Evolutionary conservation across 2,797 vertebrate genomes (phyloP), one percentile per base, ranked within the genome.

Genomic region (Notoglanidium macrostoma): DNA sequence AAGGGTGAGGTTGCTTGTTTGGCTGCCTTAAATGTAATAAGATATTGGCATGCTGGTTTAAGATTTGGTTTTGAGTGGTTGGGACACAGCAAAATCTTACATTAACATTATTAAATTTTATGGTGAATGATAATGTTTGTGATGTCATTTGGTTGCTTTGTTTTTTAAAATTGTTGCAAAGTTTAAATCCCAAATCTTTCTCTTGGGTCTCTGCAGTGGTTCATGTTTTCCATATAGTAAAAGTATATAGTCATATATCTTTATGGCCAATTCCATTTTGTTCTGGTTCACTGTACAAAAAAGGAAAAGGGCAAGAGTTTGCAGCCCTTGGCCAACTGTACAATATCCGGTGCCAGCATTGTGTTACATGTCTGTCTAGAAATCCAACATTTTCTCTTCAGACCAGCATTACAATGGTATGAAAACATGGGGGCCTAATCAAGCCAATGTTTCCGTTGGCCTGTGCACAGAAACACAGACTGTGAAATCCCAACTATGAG

Each of bases 401-500:
- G 87, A 89, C 87, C 89, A 72, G 80, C 84, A 91, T 86, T 72
- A 88, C 82, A 90, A 83, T 86, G 83, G 89, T 87, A 82, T 29
- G 59, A 89, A 91, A 88, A 89, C 78, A 89, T 40, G 57, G 63
- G 89, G 86, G 57, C 74, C 86, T 90, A 90, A 92, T 91, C 86
- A 91, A 87, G 87, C 67, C 83, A 61, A 46, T 90, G 86, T 92
- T 91, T 85, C 86, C 81, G 26, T 92, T 93, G 91, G 91, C 91
- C 88, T 57, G 76, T 73, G 32, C 72, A 83, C 70, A 88, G 87
- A 88, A 91, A 85, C 80, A 79, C 86, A 88, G 49, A 68, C 77
- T 85, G 90, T 89, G 59, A 88, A 87, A 88, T 90, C 79, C 78
- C 70, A 90, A 89, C 86, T 87, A 89, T 87, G 74, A 88, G 84